Base-by-base conservation (phyloP, 2,797 vertebrate species). In the Acrossocheilus fasciatus region DNA sequence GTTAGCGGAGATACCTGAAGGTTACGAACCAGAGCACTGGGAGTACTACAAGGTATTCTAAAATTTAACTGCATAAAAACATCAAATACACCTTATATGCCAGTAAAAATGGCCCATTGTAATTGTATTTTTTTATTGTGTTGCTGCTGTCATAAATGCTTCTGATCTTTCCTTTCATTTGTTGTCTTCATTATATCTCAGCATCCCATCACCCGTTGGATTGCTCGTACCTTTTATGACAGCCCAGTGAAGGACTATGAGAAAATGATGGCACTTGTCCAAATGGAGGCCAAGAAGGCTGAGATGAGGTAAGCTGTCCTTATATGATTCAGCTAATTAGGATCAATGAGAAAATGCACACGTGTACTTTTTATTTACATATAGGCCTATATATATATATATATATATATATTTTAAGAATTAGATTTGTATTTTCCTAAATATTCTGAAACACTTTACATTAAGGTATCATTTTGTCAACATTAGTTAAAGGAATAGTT, bases 171-270 rank as follows among this genome's bases (percentile, higher is more conserved):
- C 2, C 18, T 39, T 52, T 81, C 3, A 20, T 34, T 68, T 26
- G 43, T 75, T 75, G 17, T 45, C 3, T 78, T 69, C 52, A 18
- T 89, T 81, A 17, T 41, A 64, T 85, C 17, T 84, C 52, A 99
- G 98, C 98, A 99, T 87, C 98, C 98, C 69, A 98, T 99, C 92
- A 98, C 94, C 80, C 96, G 98, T 88, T 99, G 97, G 96, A 97
- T 99, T 87, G 83, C 93, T 41, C 92, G 95, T 77, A 94, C 92
- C 83, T 0, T 97, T 1, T 95, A 91, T 39, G 96, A 98, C 57
- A 87, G 95, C 57, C 97, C 97, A 41, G 97, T 96, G 88, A 98
- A 99, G 92, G 89, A 96, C 79, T 99, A 99, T 86, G 98, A 99
- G 92, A 98, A 96, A 92, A 90, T 95, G 91, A 92, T 99, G 97